A percentile compares a stretch with the other conserved stretches of the same genome.
These are phyloP conservation scores for Melanotaenia parkinsoni DNA, from an alignment of 2,797 vertebrate genomes.

Conservation along the genomic window DNA sequence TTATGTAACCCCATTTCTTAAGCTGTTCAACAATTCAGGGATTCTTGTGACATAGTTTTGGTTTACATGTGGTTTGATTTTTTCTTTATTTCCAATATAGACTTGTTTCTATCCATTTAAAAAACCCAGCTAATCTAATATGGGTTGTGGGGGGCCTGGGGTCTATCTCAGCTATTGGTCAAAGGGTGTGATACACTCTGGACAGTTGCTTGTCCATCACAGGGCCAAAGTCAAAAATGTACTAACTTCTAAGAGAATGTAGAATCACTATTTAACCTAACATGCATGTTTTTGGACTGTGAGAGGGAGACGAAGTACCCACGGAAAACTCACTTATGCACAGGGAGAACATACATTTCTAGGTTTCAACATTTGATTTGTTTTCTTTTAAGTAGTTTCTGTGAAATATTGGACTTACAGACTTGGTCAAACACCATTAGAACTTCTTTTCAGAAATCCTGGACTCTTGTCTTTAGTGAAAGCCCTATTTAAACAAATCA, in stretches of 20 bases:
- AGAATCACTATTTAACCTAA: neutral
- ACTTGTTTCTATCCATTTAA: neutral
- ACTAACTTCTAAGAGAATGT: neutral
- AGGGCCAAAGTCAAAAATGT: neutral
- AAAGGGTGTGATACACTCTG: neutral
- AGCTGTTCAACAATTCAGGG: neutral
- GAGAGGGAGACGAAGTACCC: too few species aligned
- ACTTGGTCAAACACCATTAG: too few species aligned
- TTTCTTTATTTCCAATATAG: neutral
- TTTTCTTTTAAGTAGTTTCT: too few species aligned
- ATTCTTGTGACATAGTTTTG: neutral
- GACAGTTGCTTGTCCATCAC: neutral
- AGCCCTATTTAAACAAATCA: too few species aligned
- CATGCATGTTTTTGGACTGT: too few species aligned
- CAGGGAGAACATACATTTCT: too few species aligned
- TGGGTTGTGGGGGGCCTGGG: neutral
- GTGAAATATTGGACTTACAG: too few species aligned
- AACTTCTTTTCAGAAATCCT: too few species aligned
- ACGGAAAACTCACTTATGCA: too few species aligned
- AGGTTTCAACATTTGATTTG: too few species aligned
- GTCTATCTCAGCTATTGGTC: neutral
- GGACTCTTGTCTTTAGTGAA: too few species aligned
- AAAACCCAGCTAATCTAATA: neutral
- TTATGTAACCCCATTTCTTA: neutral
- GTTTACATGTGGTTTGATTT: neutral